phyloP scores from a whole-genome alignment of 2,888 invertebrate species.

The Trypoxylon attenuatum region DNA sequence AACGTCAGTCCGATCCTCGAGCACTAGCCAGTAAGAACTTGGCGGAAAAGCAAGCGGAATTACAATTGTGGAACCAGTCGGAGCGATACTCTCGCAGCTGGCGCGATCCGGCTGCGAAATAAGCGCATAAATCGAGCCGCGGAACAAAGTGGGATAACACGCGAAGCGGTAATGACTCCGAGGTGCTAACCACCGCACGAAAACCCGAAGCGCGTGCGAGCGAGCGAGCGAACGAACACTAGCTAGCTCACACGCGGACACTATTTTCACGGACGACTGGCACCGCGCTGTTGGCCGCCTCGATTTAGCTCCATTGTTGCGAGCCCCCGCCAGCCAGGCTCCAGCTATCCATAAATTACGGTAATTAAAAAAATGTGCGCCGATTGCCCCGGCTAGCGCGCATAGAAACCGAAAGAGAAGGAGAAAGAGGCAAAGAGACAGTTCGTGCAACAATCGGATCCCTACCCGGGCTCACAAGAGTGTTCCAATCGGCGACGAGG shows the following conservation, averaged over 20 bases:
- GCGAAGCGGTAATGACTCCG: constrained; percentile 3
- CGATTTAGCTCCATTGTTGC: constrained; percentile 21
- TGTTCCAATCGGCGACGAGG: no score
- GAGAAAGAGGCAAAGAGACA: not conserved
- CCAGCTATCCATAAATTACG: constrained; percentile 15
- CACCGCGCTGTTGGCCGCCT: constrained; percentile 15
- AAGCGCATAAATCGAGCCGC: constrained; percentile 4
- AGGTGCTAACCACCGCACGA: constrained; percentile 18
- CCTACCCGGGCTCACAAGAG: no score
- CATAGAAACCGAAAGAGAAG: no score
- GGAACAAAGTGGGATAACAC: constrained; percentile 10
- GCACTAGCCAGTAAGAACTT: no score
- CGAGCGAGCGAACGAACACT: no score
- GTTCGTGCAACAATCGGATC: not conserved
- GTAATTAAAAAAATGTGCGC: constrained; percentile 6
- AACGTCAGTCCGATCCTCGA: no score
- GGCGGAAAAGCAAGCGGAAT: no score
- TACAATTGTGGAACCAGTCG: no score
- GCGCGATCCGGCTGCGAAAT: constrained; percentile 24
- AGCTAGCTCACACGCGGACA: no score
- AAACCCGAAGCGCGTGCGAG: not conserved
- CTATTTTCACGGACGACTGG: constrained; percentile 39
- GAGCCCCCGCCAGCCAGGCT: not conserved
- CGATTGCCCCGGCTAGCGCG: not conserved
- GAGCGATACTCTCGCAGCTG: no score